Evolutionary conservation across 2,113 vertebrate genomes (phyloP).

Genomic region (Xerus inauris): DNA sequence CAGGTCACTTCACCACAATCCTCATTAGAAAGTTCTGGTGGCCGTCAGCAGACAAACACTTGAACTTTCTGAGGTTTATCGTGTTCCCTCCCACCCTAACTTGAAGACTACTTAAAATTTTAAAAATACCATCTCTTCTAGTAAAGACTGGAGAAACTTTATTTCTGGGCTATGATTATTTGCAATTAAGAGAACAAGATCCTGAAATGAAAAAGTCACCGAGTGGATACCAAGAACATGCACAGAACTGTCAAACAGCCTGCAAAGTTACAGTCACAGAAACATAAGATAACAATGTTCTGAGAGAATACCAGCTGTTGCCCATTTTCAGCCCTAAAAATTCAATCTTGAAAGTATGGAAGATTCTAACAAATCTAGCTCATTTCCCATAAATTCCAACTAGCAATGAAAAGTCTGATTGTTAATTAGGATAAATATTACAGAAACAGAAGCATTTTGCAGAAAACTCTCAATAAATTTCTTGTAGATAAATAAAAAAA

Average conservation of each 20-base stretch:
- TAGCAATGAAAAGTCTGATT: background rate
- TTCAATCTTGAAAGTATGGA: slow-evolving; percentile 6
- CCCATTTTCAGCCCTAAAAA: slow-evolving; percentile 27
- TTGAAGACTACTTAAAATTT: slow-evolving; percentile 2
- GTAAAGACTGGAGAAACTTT: background rate
- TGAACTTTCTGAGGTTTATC: background rate
- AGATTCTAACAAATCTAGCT: slow-evolving; percentile 35
- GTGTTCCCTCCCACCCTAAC: background rate
- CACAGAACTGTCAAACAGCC: background rate
- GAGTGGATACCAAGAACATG: background rate
- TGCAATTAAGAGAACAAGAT: slow-evolving; percentile 19
- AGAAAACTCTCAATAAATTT: background rate
- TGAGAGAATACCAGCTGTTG: background rate
- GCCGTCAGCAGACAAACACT: background rate
- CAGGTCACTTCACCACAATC: background rate
- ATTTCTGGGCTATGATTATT: slow-evolving; percentile 30
- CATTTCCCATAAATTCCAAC: background rate
- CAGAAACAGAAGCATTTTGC: background rate
- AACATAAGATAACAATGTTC: background rate
- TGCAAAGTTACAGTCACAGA: background rate
- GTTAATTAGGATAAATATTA: background rate
- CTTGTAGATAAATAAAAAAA: slow-evolving; percentile 50
- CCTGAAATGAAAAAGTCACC: slow-evolving; percentile 3
- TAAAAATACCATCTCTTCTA: background rate
- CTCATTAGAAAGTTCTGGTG: background rate